Evolutionary conservation across 1,140 invertebrate genomes (phyloP).

Genomic region (Scylla paramamosain): DNA sequence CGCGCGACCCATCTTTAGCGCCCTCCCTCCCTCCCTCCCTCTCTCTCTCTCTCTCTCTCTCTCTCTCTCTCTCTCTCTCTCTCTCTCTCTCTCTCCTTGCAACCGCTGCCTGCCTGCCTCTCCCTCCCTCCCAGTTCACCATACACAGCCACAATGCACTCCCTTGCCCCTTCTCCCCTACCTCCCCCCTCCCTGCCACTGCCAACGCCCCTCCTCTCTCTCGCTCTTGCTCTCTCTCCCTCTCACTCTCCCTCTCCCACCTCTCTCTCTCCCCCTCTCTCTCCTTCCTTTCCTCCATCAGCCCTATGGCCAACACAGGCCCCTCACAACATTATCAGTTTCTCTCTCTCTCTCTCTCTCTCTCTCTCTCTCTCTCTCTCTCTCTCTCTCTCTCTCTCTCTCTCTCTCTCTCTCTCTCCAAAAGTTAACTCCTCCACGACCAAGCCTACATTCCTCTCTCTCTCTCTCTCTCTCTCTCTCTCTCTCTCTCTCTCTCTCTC

Average conservation of each 20-base stretch:
- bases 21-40: neutral
- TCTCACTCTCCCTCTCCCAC: neutral
- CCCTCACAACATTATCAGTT: neutral
- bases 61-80: neutral
- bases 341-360: constrained; percentile 40
- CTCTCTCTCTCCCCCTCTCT: neutral
- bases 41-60: neutral
- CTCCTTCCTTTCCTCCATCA: neutral
- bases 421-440: neutral
- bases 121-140: neutral
- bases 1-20: constrained; percentile 66
- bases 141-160: neutral
- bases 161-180: too few species aligned
- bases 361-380: constrained; percentile 14
- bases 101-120: neutral
- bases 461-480: constrained; percentile 44
- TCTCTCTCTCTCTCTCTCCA: neutral
- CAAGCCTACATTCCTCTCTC: neutral
- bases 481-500: constrained; percentile 13
- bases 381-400: neutral
- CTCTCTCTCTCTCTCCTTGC: neutral
- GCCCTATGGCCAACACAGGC: neutral
- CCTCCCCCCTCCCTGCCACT: neutral
- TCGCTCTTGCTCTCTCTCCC: neutral
- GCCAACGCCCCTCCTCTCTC: neutral